Evolutionary conservation across 2,113 vertebrate species (phyloP), one percentile per base, ranked within the genome.

Genomic region (Equus przewalskii): DNA sequence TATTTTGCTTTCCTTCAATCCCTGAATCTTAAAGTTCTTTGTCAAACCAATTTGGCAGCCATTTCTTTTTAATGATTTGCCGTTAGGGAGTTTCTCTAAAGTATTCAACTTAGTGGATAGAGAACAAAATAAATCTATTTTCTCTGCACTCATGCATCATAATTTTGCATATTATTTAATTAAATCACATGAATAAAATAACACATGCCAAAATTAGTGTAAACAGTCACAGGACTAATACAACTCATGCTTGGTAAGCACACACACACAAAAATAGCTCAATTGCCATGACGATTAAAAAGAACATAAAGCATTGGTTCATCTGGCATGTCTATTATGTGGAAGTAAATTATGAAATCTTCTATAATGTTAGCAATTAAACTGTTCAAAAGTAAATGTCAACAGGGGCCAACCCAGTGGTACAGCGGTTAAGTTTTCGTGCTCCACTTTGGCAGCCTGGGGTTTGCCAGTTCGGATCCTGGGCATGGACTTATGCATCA

Each of bases 51-150:
- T 96, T 92, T 96, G 62, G 92, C n/a, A 79, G 24, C 5, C 33
- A 85, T 95, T 90, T 64, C 2, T 82, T 95, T 93, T 91, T 73
- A 93, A 81, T 78, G 0, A 72, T 91, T 94, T 82, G 13, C 24
- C 62, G 84, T 82, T 49, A 97, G 44, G 22, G 22, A 87, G 2
- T 76, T 89, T 92, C 51, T 92, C 21, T 78, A 88, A 92, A 94
- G 0, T 91, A 62, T 79, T 88, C 1, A 64, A 73, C 44, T 89
- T 93, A 73, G 3, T 69, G 10, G 10, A n/a, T 65, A 72, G 3
- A 83, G 30, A 83, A 65, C 21, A 94, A 96, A 90, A 91, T 95
- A 94, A 93, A 49, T 60, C 19, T 93, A 58, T 54, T 96, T 97
- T 83, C 4, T 11, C 21, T 70, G 56, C 2, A 79, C 15, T 75